These are phyloP conservation scores for Stenchaetothrips biformis DNA, from an alignment of 2,888 invertebrate genomes.

Conservation along the genomic window DNA sequence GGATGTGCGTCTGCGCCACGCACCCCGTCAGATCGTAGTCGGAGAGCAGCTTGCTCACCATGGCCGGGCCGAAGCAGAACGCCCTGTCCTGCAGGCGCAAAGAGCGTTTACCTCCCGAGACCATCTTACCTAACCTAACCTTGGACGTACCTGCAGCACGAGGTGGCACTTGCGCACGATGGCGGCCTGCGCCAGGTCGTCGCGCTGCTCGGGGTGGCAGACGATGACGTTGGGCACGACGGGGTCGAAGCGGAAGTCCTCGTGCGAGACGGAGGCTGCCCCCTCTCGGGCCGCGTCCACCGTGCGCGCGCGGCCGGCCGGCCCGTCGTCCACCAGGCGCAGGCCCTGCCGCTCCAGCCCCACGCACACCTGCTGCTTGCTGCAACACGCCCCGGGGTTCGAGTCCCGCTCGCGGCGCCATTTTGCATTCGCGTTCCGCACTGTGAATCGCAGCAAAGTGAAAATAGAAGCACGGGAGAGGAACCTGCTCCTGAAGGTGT, in stretches of 20 bases:
- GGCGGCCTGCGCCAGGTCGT: constrained; percentile 53
- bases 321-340: constrained; percentile 44
- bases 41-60: constrained; percentile 64
- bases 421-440: too few relatives aligned
- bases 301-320: not conserved
- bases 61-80: constrained; percentile 73
- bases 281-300: constrained; percentile 38
- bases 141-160: constrained; percentile 54
- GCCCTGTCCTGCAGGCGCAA: constrained; percentile 63
- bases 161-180: constrained; percentile 54
- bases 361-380: constrained; percentile 49
- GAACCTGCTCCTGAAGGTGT: constrained; percentile 65
- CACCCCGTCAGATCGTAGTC: constrained; percentile 63
- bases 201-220: constrained; percentile 53
- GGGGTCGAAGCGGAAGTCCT: constrained; percentile 55
- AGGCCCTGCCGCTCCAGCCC: constrained; percentile 49
- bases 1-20: constrained; percentile 72
- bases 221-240: constrained; percentile 58
- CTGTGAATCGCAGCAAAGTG: too few relatives aligned
- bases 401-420: too few relatives aligned
- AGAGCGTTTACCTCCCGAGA: not conserved
- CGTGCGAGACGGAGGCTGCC: constrained; percentile 44
- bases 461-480: not conserved
- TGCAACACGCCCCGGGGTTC: constrained; percentile 39
- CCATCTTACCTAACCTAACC: too few relatives aligned